A percentile compares a stretch with the other conserved stretches of the same genome.
phyloP scores from a whole-genome alignment of 2,113 vertebrate species.

The Acrocephalus kingi region DNA sequence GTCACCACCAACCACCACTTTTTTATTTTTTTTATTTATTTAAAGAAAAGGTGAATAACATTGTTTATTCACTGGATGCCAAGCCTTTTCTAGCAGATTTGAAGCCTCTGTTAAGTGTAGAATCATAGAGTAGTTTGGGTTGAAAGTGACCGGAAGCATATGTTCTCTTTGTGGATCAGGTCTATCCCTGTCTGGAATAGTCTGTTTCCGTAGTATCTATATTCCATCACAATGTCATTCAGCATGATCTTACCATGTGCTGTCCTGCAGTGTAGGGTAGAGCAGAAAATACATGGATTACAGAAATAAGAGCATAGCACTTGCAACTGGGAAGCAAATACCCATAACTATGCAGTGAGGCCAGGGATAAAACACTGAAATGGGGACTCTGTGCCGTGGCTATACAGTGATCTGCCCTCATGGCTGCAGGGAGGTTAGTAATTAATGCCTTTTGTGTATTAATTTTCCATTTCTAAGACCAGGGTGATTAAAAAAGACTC shows the following conservation, averaged over 20 bases:
- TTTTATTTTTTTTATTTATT: not conserved
- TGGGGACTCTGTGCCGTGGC: not conserved
- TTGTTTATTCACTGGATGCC: not conserved
- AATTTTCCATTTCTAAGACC: not conserved
- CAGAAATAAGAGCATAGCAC: not conserved
- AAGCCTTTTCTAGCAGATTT: not conserved
- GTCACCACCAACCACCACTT: not conserved
- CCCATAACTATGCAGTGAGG: not conserved
- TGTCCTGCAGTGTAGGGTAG: not conserved
- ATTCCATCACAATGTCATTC: not conserved
- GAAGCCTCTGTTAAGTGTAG: not conserved
- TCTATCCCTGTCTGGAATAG: not conserved
- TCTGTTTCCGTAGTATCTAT: not conserved
- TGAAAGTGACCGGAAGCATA: not conserved
- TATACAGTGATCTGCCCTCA: rapidly evolving
- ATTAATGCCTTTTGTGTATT: not conserved
- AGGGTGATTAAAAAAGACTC: not conserved
- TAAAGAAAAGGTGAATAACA: not conserved
- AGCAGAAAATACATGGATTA: not conserved
- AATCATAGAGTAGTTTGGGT: not conserved
- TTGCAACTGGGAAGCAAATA: not conserved
- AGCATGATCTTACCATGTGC: not conserved
- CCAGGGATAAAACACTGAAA: not conserved
- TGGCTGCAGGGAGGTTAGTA: not conserved
- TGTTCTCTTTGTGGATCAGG: not conserved